Evolutionary conservation across 2,888 invertebrate genomes (phyloP).

Genomic region (Brachynemurus nebulosus): DNA sequence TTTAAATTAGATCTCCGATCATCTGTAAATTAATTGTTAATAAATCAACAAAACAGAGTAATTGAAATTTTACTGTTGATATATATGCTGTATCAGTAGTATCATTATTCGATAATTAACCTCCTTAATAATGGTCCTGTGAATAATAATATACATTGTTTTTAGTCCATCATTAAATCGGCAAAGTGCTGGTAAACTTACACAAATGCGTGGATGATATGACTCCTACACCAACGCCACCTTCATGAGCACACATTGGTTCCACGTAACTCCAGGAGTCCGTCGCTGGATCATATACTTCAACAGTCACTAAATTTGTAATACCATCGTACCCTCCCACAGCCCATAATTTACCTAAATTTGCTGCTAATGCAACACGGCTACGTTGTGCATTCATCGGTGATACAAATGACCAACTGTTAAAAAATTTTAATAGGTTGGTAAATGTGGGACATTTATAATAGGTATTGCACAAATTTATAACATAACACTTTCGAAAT

Average conservation of each 20-base stretch:
- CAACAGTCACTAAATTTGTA: slow-evolving; percentile 69
- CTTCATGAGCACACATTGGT: slow-evolving; percentile 75
- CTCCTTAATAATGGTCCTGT: too few relatives aligned
- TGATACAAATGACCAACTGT: slow-evolving; percentile 58
- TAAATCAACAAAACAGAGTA: too few relatives aligned
- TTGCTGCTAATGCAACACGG: slow-evolving; percentile 67
- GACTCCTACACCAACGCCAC: slow-evolving; percentile 80
- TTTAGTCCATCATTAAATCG: too few relatives aligned
- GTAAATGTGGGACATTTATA: not conserved
- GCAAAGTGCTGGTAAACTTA: too few relatives aligned
- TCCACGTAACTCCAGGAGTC: slow-evolving; percentile 62
- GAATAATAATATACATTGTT: too few relatives aligned
- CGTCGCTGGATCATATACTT: slow-evolving; percentile 61
- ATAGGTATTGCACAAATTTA: slow-evolving; percentile 1
- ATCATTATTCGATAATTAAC: too few relatives aligned
- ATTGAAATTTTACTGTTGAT: too few relatives aligned
- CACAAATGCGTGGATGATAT: slow-evolving; percentile 28
- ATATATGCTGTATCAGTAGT: too few relatives aligned
- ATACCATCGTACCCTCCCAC: slow-evolving; percentile 71
- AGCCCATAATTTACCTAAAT: slow-evolving; percentile 72
- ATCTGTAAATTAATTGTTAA: too few relatives aligned
- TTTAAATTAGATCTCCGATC: too few relatives aligned
- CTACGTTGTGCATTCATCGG: slow-evolving; percentile 73
- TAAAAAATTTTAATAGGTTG: slow-evolving; percentile 10
- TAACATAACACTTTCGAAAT: not conserved